phyloP scores from a whole-genome alignment of 2,888 invertebrate species.

The Trachelus troglodyta region DNA sequence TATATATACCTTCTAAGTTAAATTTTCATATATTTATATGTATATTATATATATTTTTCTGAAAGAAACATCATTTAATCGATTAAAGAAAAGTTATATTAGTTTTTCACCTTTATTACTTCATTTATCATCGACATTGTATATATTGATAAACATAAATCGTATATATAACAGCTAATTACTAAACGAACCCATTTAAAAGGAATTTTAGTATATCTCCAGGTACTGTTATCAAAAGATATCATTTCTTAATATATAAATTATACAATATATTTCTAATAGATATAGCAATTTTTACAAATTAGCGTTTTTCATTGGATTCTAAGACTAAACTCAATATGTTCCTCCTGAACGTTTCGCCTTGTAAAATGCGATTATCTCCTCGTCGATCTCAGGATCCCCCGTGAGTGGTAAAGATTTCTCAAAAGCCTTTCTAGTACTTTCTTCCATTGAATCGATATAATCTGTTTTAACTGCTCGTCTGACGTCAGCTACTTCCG shows the following conservation, averaged over 20 bases:
- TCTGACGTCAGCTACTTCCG: not conserved
- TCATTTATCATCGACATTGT: not conserved
- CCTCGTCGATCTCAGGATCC: slow-evolving; percentile 67
- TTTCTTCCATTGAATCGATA: slow-evolving; percentile 3
- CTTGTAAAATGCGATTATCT: slow-evolving; percentile 68
- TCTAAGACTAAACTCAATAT: slow-evolving; percentile 27
- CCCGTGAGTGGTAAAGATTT: slow-evolving; percentile 67
- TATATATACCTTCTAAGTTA: not conserved
- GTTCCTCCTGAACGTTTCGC: slow-evolving; percentile 40
- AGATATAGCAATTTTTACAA: too few relatives aligned
- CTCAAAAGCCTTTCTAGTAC: slow-evolving; percentile 49
- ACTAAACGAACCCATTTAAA: not conserved
- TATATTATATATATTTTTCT: not conserved
- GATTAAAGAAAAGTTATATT: not conserved
- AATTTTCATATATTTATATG: slow-evolving; percentile 2
- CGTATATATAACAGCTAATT: not conserved
- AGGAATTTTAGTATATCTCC: not conserved
- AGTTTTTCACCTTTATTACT: not conserved
- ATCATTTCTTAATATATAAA: not conserved
- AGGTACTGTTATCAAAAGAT: not conserved
- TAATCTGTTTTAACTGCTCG: not conserved
- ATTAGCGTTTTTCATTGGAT: not conserved
- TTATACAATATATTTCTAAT: not conserved
- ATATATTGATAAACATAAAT: not conserved
- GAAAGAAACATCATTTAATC: not conserved